Conservation (phyloP, 2,113 vertebrate species). For the Muntiacus muntjak region DNA sequence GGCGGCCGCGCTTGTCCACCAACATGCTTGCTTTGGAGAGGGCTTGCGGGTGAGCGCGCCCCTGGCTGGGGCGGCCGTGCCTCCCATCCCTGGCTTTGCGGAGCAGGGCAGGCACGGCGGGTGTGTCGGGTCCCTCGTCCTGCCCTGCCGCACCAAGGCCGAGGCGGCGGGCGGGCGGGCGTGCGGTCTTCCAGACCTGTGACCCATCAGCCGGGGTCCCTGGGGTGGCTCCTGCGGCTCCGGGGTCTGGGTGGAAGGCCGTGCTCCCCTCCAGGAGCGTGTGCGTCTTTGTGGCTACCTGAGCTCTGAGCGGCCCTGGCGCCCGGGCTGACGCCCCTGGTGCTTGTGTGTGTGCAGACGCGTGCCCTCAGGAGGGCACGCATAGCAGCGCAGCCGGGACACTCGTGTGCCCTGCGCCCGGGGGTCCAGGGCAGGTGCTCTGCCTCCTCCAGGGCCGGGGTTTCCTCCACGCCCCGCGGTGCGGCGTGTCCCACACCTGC, state of each 20-base stretch:
- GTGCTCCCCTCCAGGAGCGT: background rate
- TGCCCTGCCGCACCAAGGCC: rapidly evolving
- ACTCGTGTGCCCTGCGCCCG: background rate
- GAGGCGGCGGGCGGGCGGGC: background rate
- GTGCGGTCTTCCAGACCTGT: rapidly evolving
- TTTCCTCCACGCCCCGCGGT: too few species aligned
- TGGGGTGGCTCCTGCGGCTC: background rate
- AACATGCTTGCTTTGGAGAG: rapidly evolving
- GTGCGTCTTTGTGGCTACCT: rapidly evolving
- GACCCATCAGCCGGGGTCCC: background rate
- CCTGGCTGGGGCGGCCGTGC: background rate
- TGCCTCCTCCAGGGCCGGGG: too few species aligned
- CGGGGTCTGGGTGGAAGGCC: background rate
- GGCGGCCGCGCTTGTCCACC: rapidly evolving
- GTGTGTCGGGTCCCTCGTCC: background rate
- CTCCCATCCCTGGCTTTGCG: too few species aligned
- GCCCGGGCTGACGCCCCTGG: rapidly evolving
- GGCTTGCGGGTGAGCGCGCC: rapidly evolving
- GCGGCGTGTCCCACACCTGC: background rate
- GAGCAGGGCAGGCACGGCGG: rapidly evolving
- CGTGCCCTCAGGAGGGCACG: background rate
- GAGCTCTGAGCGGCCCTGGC: background rate
- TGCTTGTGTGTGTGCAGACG: background rate
- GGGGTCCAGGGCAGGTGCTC: too few species aligned
- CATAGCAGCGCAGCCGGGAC: background rate